Evolutionary conservation across 2,888 invertebrate species (phyloP).

Genomic region (Agrotis puta): DNA sequence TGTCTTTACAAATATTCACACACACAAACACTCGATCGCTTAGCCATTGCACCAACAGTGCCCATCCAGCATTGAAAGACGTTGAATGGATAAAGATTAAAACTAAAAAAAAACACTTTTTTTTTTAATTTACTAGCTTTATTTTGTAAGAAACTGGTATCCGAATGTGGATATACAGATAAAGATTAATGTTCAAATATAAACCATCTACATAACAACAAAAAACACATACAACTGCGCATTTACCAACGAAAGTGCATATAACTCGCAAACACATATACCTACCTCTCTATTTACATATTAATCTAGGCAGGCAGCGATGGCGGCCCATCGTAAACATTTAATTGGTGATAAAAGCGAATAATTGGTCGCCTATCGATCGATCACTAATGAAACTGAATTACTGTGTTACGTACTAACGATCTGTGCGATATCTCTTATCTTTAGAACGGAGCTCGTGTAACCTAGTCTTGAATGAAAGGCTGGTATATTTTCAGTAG

Average conservation of each 20-base stretch:
- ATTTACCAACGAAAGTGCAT: slow-evolving; percentile 28
- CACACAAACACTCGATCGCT: too few species aligned
- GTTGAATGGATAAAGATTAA: too few species aligned
- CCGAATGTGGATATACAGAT: too few species aligned
- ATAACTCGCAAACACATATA: slow-evolving; percentile 40
- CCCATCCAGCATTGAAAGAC: too few species aligned
- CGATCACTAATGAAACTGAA: slow-evolving; percentile 84
- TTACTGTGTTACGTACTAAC: slow-evolving; percentile 79
- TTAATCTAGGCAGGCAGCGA: slow-evolving; percentile 71
- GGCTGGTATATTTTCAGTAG: neutral
- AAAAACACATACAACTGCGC: neutral
- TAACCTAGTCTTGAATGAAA: slow-evolving; percentile 41
- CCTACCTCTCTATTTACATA: slow-evolving; percentile 65
- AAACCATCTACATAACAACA: neutral
- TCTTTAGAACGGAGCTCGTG: slow-evolving; percentile 62
- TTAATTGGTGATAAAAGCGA: slow-evolving; percentile 86
- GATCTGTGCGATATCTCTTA: slow-evolving; percentile 76
- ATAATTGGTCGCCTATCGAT: slow-evolving; percentile 86
- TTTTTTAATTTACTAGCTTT: too few species aligned
- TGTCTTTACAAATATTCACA: too few species aligned
- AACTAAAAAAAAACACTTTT: too few species aligned
- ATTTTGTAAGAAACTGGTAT: too few species aligned
- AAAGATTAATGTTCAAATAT: too few species aligned
- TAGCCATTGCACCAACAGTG: too few species aligned
- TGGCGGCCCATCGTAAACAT: slow-evolving; percentile 83